A percentile compares a stretch with the other conserved stretches of the same genome.
Conservation (phyloP, 2,113 vertebrate genomes). For the Pomatostomus ruficeps region DNA sequence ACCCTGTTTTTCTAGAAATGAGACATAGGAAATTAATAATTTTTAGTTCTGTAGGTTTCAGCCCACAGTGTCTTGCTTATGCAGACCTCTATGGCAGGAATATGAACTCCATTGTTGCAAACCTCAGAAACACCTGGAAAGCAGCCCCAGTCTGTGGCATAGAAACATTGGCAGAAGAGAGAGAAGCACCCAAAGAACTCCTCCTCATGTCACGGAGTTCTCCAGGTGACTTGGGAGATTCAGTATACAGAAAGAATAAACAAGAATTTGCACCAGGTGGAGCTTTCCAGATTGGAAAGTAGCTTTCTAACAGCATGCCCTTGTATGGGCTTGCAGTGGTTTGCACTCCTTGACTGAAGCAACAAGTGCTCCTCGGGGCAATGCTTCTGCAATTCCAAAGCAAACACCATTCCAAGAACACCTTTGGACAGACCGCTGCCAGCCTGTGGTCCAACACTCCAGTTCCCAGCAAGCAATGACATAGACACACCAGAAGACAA, state of each 20-base stretch:
- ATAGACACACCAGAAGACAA: neutral
- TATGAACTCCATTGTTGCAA: neutral
- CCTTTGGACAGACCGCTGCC: fast-evolving
- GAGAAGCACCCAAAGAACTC: neutral
- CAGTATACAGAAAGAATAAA: neutral
- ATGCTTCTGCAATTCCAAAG: neutral
- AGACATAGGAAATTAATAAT: neutral
- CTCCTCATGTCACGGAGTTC: fast-evolving
- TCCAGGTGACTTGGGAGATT: neutral
- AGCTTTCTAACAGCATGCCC: neutral
- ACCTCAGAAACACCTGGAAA: neutral
- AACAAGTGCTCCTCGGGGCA: fast-evolving
- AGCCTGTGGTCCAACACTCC: neutral
- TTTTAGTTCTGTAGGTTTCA: neutral
- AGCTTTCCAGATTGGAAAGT: neutral
- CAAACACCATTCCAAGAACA: neutral
- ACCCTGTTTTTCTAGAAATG: neutral
- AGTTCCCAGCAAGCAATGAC: neutral
- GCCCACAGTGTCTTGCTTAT: neutral
- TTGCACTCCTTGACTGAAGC: neutral
- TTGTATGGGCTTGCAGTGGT: neutral
- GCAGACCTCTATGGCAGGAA: neutral
- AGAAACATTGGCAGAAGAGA: neutral
- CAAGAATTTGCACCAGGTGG: neutral
- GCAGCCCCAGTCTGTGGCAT: neutral